These are phyloP conservation scores for Steatornis caripensis DNA, from an alignment of 2,113 vertebrate genomes.

Conservation along the genomic window DNA sequence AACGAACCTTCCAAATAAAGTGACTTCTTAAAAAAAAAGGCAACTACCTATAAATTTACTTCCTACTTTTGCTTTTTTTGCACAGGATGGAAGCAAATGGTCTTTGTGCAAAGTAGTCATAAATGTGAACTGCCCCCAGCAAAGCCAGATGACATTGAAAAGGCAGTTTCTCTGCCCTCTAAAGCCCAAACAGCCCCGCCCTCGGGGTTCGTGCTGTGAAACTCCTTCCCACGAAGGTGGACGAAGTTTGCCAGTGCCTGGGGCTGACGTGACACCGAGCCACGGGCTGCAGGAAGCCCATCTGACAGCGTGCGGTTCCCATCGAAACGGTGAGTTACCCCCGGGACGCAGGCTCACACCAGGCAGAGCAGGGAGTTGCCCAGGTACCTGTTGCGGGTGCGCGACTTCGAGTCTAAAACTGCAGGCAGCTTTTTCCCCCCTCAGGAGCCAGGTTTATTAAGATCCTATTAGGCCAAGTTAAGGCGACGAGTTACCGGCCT, in stretches of 20 bases:
- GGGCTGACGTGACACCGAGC: rapidly evolving
- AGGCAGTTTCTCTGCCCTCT: neutral
- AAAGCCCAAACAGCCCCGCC: rapidly evolving
- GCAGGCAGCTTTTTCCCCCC: neutral
- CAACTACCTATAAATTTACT: neutral
- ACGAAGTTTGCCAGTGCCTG: rapidly evolving
- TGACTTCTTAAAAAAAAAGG: neutral
- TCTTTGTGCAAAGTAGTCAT: neutral
- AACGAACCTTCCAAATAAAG: neutral
- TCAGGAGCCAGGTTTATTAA: no score
- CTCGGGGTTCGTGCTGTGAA: rapidly evolving
- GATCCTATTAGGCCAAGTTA: neutral
- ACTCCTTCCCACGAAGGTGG: rapidly evolving
- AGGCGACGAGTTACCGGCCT: rapidly evolving
- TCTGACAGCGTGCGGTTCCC: rapidly evolving
- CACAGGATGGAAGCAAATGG: neutral
- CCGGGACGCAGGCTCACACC: rapidly evolving
- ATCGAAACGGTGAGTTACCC: rapidly evolving
- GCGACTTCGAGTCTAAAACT: neutral
- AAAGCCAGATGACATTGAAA: neutral
- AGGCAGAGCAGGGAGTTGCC: rapidly evolving
- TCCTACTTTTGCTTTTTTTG: neutral
- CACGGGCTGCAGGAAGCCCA: no score
- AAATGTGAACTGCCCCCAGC: rapidly evolving
- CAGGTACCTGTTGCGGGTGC: rapidly evolving